Base-by-base conservation (phyloP, 2,888 invertebrate species). In the Dione juno region DNA sequence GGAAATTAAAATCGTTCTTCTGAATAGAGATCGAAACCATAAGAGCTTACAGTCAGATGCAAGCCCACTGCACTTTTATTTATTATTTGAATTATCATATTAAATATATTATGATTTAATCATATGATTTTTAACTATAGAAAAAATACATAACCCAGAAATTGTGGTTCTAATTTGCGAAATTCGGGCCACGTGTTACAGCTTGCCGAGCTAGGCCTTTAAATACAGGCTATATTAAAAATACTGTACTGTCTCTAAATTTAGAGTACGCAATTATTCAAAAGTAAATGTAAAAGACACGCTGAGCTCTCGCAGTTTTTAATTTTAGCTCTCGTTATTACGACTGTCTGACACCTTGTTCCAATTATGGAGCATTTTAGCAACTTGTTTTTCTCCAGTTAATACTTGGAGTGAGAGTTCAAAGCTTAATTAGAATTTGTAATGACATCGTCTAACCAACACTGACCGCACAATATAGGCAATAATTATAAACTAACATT, bases 321-420 rank as follows among this genome's bases (percentile, higher is more conserved):
- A 64, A 64, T 52, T 52, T 52, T 37, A 50, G 40, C 40, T 50
- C 35, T 50, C 64, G 64, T 64, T 64, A 45, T 61, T 61, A 64
- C 50, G 14, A 52, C 50, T 64, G 48, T 64, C 64, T 50, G 64
- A 64, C 48, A 48, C 50, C 64, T 48, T 64, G 50, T 50, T 14
- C 50, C 64, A 64, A 64, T 50, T 64, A 61, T 28, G n/a, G 9
- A 14, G 48, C 9, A 50, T 50, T 64, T 50, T 50, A 40, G 50
- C 50, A 35, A 50, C 37, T 48, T 16, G 48, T 64, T 64, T 64
- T 64, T 37, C 6, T 52, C 14, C 21, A 64, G 21, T 64, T 37
- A 64, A 50, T 14, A 19, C 19, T 50, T 13, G n/a, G 13, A 58
- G 16, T 63, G 8, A 13, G 19, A 64, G 37, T 19, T 64, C 37